These are phyloP conservation scores for Tinamus guttatus DNA, from an alignment of 2,113 vertebrate species.

Conservation along the genomic window DNA sequence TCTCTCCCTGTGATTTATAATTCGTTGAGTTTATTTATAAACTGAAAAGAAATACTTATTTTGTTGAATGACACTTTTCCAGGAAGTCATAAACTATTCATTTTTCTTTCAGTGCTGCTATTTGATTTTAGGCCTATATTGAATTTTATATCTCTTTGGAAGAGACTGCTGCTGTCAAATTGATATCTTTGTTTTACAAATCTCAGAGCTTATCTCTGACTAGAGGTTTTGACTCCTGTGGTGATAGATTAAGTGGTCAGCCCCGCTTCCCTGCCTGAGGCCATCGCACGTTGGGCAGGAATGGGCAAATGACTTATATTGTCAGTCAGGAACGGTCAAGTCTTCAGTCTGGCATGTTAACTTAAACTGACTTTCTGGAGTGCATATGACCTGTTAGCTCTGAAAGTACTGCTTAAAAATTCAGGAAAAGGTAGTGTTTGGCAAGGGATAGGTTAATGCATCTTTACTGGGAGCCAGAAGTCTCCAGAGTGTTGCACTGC, in stretches of 20 bases:
- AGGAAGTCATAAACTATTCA: background rate
- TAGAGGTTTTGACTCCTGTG: background rate
- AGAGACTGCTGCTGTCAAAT: background rate
- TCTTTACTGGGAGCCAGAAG: background rate
- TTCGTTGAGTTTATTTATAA: background rate
- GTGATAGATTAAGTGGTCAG: background rate
- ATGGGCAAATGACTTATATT: background rate
- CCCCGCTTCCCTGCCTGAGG: background rate
- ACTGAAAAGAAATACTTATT: background rate
- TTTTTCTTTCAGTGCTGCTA: background rate
- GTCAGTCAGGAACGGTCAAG: background rate
- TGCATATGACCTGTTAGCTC: background rate
- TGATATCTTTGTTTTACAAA: background rate
- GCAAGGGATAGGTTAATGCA: background rate
- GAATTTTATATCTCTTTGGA: background rate
- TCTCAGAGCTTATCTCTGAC: background rate
- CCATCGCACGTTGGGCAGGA: background rate
- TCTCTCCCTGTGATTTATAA: background rate
- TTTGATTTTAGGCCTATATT: background rate
- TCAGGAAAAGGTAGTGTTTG: background rate
- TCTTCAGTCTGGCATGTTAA: background rate
- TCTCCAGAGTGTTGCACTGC: background rate
- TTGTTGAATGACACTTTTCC: background rate
- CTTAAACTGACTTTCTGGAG: background rate
- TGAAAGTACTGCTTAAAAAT: background rate